These are phyloP conservation scores for Polydrusus tereticollis DNA, from an alignment of 2,888 invertebrate species.

Conservation along the genomic window DNA sequence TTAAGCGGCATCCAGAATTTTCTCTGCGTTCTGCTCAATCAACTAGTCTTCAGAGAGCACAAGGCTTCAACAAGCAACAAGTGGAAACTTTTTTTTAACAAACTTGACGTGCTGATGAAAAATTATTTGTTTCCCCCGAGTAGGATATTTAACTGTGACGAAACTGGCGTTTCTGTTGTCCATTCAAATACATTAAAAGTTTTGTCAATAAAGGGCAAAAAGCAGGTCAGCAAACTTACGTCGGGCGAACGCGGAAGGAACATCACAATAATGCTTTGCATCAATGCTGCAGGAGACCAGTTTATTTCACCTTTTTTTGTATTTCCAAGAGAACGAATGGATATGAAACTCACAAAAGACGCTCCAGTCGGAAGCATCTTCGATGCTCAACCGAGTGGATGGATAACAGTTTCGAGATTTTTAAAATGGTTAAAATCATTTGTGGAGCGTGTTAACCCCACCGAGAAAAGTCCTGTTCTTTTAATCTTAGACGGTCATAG, in stretches of 20 bases:
- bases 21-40: constrained; percentile 3
- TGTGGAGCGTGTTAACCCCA: background rate
- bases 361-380: background rate
- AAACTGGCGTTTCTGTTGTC: background rate
- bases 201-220: constrained; percentile 15
- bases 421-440: constrained; percentile 1
- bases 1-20: constrained; percentile 1
- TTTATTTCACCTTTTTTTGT: background rate
- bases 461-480: background rate
- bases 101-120: constrained; percentile 1
- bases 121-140: background rate
- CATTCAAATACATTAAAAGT: background rate
- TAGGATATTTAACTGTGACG: constrained; percentile 1
- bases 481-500: constrained; percentile 5
- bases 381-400: constrained; percentile 1
- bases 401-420: background rate
- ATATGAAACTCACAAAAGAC: background rate
- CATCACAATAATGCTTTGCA: constrained; percentile 8
- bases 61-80: constrained; percentile 3
- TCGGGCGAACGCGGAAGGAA: background rate
- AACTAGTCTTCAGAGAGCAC: constrained; percentile 3
- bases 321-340: background rate
- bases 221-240: constrained; percentile 5
- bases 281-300: too few relatives aligned
- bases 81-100: background rate